A percentile compares a stretch with the other conserved stretches of the same genome.
phyloP scores from a whole-genome alignment of 2,888 invertebrate genomes.

The Dryadula phaetusa region DNA sequence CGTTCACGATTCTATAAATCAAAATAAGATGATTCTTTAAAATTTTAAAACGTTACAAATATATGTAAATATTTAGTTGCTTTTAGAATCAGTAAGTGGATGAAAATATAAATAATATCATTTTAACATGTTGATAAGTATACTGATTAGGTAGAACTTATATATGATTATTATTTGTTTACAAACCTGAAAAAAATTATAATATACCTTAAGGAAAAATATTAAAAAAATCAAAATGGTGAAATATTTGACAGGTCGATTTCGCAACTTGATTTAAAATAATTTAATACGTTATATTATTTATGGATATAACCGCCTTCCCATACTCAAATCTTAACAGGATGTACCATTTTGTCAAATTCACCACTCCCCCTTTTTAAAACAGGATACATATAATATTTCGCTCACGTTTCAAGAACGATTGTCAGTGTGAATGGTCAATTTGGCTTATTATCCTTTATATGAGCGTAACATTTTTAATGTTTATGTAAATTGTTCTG shows the following conservation, averaged over 20 bases:
- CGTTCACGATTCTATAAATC: background rate
- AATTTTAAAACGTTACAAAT: background rate
- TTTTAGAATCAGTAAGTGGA: conserved; percentile 7
- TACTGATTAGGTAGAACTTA: conserved; percentile 4
- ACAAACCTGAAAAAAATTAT: background rate
- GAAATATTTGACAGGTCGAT: background rate
- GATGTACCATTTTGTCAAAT: conserved; percentile 74
- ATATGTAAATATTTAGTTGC: conserved; percentile 25
- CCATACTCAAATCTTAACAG: conserved; percentile 60
- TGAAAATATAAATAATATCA: conserved; percentile 16
- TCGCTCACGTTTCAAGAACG: conserved; percentile 46
- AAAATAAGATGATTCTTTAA: background rate
- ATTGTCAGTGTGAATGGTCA: conserved; percentile 37
- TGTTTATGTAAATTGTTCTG: conserved; percentile 34
- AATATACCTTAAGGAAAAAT: background rate
- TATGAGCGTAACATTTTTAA: conserved; percentile 29
- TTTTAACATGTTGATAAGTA: conserved; percentile 10
- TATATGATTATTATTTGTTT: background rate
- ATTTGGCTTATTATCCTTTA: conserved; percentile 34
- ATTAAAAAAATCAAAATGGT: background rate
- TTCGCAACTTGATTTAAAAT: background rate
- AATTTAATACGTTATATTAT: background rate
- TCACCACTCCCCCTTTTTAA: conserved; percentile 64
- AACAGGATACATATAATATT: conserved; percentile 55
- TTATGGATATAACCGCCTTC: conserved; percentile 18